Evolutionary conservation across 2,888 invertebrate genomes (phyloP), one percentile per base, ranked within the genome.

Genomic region (Tuberolachnus salignus): DNA sequence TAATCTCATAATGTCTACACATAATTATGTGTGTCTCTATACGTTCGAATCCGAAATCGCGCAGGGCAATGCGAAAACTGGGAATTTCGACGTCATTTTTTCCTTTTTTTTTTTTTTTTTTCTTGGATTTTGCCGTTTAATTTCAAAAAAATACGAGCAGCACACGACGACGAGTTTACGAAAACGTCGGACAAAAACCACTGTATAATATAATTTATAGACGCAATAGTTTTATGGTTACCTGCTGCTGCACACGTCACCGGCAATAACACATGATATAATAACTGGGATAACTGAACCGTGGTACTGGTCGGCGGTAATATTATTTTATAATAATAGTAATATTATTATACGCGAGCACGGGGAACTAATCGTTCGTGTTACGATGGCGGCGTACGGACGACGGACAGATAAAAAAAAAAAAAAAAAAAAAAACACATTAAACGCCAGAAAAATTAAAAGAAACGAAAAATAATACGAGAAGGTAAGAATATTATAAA

Each of bases 291-390:
- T 66, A 67, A 75, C 75, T 66, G 67, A 34, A 78, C 67, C 75
- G 67, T 51, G 59, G 26, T 67, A 74, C 14, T 49, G 46, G 26
- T 23, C 10, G n/a, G 51, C 4, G 4, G 14, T 14, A 14, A 42
- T 59, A 59, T 16, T 71, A 51, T 51, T 51, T 59, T 26, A 16
- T 59, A n/a, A 6, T 14, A 21, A 64, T 44, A 26, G 44, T 26
- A 46, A 71, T 49, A 49, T 61, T 16, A 8, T 21, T 23, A 49
- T 55, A 55, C 19, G 64, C 49, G 49, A 26, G 49, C 26, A 21
- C 66, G 67, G 57, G 67, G 67, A 67, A 75, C 75, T 75, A 75
- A 75, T 75, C 75, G 75, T 75, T 67, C 34, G 66, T 75, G 55
- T 63, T 34, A 55, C 64, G 53, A n/a, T 26, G 46, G 16, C 21